Base-by-base conservation (phyloP, 2,888 invertebrate species). In the Tachina lurida region DNA sequence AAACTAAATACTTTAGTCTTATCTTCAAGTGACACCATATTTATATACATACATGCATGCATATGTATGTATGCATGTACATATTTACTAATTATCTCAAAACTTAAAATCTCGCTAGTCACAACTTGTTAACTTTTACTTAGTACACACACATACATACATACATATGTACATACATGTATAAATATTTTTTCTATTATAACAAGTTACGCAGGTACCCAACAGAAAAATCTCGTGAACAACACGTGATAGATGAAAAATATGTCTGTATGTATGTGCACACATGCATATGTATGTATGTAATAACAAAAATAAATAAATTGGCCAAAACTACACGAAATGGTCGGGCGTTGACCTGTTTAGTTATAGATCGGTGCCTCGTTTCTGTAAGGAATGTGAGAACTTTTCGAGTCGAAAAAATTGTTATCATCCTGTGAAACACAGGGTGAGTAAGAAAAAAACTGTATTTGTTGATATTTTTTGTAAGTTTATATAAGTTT, bases 211-310 rank as follows among this genome's bases (percentile, higher is more conserved):
- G n/a, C 43, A 12, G 22, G 22, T 13, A 17, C n/a, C 13, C 47
- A 65, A 62, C 19, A 54, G 12, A 47, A 43, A 65, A 63, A 77
- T 82, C 78, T 70, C 67, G 85, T 83, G 75, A 75, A 78, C 52
- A 62, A 75, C 82, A 83, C 82, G 82, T 86, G 85, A 78, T 78
- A 39, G 13, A 54, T 41, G 54, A 43, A 41, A 52, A 19, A 12
- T 56, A 41, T 0, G 17, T 13, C 58, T 17, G 15, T 8, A 31
- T 43, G 19, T 10, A 58, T 45, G 10, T 62, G n/a, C 39, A n/a
- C 8, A 39, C 8, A 41, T 41, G 41, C 10, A n/a, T 10, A 17
- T 8, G n/a, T 8, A 22, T 43, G 41, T 8, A 58, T 22, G 9
- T 45, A 41, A 31, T 31, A 31, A 31, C 10, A 10, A 3, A 41